phyloP scores from a whole-genome alignment of 2,797 vertebrate species.

The Bufotes viridis region DNA sequence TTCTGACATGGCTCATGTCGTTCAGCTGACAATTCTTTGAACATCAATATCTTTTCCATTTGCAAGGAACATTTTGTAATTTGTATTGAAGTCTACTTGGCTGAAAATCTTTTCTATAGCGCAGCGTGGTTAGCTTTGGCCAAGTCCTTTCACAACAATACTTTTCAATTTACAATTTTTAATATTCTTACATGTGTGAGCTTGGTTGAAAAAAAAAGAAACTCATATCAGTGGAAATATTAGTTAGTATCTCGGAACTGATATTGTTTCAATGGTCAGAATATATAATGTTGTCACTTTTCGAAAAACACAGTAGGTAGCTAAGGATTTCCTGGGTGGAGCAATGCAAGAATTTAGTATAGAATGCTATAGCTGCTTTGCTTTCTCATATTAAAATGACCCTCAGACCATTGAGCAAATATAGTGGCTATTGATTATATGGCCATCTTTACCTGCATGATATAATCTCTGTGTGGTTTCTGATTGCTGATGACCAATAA shows the following conservation, averaged over 20 bases:
- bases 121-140: not conserved
- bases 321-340: not conserved
- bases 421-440: not conserved
- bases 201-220: not conserved
- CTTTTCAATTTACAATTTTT: conserved; percentile 11
- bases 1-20: not conserved
- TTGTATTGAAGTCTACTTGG: not conserved
- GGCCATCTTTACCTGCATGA: not conserved
- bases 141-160: not conserved
- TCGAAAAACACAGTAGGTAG: no score
- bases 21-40: not conserved
- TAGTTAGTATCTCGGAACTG: not conserved
- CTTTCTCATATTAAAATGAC: not conserved
- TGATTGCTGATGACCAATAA: no score
- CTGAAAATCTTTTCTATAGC: conserved; percentile 2
- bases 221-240: not conserved
- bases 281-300: no score
- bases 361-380: not conserved
- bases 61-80: not conserved
- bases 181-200: no score
- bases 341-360: not conserved
- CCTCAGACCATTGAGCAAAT: not conserved
- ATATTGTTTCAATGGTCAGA: not conserved
- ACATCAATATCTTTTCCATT: not conserved
- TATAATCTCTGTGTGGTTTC: no score